Base-by-base conservation (phyloP, 2,888 invertebrate species). In the Amorpha juglandis region DNA sequence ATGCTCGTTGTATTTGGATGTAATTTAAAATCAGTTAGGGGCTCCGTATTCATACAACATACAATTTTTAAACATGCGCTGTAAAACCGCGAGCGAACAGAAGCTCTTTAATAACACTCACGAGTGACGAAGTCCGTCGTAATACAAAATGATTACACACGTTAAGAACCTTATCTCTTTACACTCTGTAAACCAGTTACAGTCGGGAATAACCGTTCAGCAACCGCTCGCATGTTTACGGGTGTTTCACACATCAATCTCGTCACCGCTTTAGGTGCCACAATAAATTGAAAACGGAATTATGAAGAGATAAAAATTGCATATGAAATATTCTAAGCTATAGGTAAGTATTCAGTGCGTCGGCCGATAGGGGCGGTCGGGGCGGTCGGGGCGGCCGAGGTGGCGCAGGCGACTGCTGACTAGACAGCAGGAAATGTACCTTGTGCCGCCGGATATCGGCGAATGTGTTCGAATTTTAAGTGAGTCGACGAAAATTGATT, bases 111-210 rank as follows among this genome's bases (percentile, higher is more conserved):
- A 89, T 89, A 89, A 87, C 85, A 84, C 87, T 87, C 86, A 83
- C 84, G 80, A 83, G 81, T 82, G 82, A 80, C 84, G 78, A 82
- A 83, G 85, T 84, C 83, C 83, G 83, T 82, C 84, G 87, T 91
- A 89, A 89, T 86, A 87, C 85, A 83, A 87, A 90, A 91, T 92
- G 87, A 92, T 92, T 89, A 88, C 90, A 88, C 87, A 87, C 88
- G 90, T 91, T 92, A 91, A 91, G 88, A 85, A 88, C 84, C 86
- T 89, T 91, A 90, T 91, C 90, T 91, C 87, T 89, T 89, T 89
- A 89, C 88, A 89, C 87, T 90, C 82, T 84, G 85, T 91, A 91
- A 91, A 91, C 86, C 82, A 83, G 88, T 88, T 88, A 91, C 88
- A 88, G 88, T 86, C 82, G 81, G 78, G 83, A 82, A 84, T 83